Base-by-base conservation (phyloP, 2,113 vertebrate species). In the Rhombomys opimus region DNA sequence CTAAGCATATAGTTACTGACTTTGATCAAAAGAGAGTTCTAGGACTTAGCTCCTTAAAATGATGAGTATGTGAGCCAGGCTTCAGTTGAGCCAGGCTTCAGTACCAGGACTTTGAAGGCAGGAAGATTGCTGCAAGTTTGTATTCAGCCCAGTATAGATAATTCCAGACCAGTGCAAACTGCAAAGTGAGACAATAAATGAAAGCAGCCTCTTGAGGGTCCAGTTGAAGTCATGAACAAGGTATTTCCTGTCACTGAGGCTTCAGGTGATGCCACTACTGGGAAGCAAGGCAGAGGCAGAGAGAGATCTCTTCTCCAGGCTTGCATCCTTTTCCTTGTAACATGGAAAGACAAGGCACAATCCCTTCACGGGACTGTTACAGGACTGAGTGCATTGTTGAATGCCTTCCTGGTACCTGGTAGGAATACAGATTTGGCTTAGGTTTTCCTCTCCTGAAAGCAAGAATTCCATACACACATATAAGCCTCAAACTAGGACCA, bases 1-100 rank as follows among this genome's bases (percentile, higher is more conserved):
- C 46, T 38, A 72, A 78, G 1, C 90, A 75, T 75, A 81, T 68
- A 72, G 63, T 91, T 96, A 70, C 89, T 96, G 94, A 93, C 93
- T 96, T 94, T 59, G 91, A 86, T 82, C 59, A 17, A 81, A 96
- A 77, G 41, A 1, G 73, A 87, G 78, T 94, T 90, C 93, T 93
- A 97, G 94, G 94, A 84, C 67, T 78, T 61, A 46, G 57, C 68
- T 93, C 67, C 80, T 97, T 89, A 90, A 87, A 93, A 67, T 77
- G 57, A 93, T 35, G 12, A 20, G 7, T 25, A 72, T 9, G 4
- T 27, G 32, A 38, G 7, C 35, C 1, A 54, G 86, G 22, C 67
- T 70, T 52, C 3, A 52, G 54, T 87, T 46, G 46, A 46, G 46
- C 46, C 46, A 46, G 46, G 46, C 65, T 70, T 52, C 3, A 52